Evolutionary conservation across 2,797 vertebrate species (phyloP), one percentile per base, ranked within the genome.

Genomic region (Salarias fasciatus): DNA sequence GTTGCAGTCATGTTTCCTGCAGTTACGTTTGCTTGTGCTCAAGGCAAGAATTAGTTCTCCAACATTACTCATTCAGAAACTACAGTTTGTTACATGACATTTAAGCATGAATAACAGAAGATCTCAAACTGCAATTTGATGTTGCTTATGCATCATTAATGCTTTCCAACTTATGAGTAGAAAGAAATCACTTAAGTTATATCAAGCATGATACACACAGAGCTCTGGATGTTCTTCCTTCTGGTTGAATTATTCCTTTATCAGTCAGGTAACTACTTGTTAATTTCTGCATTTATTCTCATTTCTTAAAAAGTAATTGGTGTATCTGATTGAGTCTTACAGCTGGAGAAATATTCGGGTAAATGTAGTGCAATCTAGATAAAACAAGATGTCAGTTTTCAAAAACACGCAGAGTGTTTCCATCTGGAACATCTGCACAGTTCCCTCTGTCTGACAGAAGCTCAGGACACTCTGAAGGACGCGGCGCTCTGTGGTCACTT

Each of bases 51-150:
- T 59, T 24, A 3, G 18, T n/a, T 3, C 18, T 44, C 1, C 35
- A 31, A 35, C 51, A 59, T 82, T 57, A 79, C 36, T 79, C 53
- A 70, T 86, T 79, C 35, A 77, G 63, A 75, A 68, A 69, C 51
- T 61, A 48, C 58, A 62, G 24, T 64, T 77, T 79, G 37, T 64
- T 63, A 45, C 45, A 5, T 54, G 72, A 67, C 71, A 73, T 75
- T 84, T 59, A 70, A 67, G 79, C 51, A 67, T 36, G 60, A 50
- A 68, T 60, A 73, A 62, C 44, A 40, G 36, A 65, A 63, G 33
- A 67, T 69, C 54, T 50, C 58, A 69, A 73, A 73, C 56, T 71
- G 70, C 50, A 61, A 52, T 68, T 61, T 68, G 31, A 70, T 79
- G 69, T 70, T 29, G n/a, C 41, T 57, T 41, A 48, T 82, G 50